Base-by-base conservation (phyloP, 2,113 vertebrate species). In the Bombycilla garrulus region DNA sequence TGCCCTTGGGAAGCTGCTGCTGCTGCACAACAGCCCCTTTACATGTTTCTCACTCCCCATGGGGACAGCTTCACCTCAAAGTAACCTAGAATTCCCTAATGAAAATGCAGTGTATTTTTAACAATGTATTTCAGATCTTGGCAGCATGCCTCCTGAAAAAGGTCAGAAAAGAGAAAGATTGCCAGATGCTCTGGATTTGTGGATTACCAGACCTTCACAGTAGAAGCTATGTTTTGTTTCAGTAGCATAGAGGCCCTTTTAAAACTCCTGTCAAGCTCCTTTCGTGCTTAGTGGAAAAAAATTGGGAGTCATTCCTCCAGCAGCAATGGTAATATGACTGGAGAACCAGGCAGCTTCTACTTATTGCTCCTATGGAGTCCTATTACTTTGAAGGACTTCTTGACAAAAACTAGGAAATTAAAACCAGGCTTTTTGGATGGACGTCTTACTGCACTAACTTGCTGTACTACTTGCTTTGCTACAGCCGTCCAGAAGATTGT, bases 61-160 rank as follows among this genome's bases (percentile, higher is more conserved):
- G 40, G 74, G 60, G 57, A 69, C 3, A 3, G 54, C 33, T 88
- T 92, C 64, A 77, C 69, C 42, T 78, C 9, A 0, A 45, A 44
- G 51, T 74, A 78, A 86, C 80, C 19, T 70, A 86, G 54, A 93
- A 77, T 73, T 92, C 51, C 80, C 67, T 78, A 24, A 73, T 58
- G 82, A 84, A 86, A 92, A 86, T 48, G 42, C 31, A 7, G 0
- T 83, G 29, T 66, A 72, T 93, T 93, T 93, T 95, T 88, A 82
- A 90, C 42, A 58, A 58, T 2, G 1, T 42, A 61, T 88, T 85
- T 94, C 60, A 70, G 66, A 54, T 83, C 58, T 66, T 88, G 83
- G 90, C 79, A 66, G 53, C 26, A 12, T 2, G 10, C 54, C 57
- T 69, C 29, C 44, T 64, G 60, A 25, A 83, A 38, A 88, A 77